These are phyloP conservation scores for Sardinella longiceps DNA, from an alignment of 2,797 vertebrate genomes.

Conservation along the genomic window DNA sequence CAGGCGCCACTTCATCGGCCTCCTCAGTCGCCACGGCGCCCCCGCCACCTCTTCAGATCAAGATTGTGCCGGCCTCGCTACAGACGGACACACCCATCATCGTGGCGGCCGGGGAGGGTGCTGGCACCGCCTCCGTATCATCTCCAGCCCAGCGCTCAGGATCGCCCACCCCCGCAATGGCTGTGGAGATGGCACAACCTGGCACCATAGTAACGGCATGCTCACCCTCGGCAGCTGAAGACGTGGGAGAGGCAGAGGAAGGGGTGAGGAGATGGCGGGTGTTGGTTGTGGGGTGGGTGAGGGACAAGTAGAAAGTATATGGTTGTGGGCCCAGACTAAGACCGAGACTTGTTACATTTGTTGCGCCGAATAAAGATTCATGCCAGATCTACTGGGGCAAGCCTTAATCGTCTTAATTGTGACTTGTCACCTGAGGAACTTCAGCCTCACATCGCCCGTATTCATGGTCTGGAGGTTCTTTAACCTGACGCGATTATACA, in stretches of 20 bases:
- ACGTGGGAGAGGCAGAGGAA: conserved; percentile 61
- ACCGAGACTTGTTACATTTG: too few relatives aligned
- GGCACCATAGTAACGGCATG: conserved; percentile 55
- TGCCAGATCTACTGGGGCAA: too few relatives aligned
- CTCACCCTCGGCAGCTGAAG: conserved; percentile 51
- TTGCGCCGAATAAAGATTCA: too few relatives aligned
- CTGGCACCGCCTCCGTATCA: conserved; percentile 54
- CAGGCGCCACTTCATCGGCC: background rate
- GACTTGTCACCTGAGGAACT: too few relatives aligned
- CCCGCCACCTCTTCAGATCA: conserved; percentile 85
- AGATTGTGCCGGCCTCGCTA: conserved; percentile 73
- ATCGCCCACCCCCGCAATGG: conserved; percentile 53
- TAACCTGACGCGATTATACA: too few relatives aligned
- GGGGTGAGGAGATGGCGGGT: conserved; percentile 46
- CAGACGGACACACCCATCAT: conserved; percentile 73
- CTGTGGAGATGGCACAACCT: conserved; percentile 67
- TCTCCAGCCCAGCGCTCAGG: background rate
- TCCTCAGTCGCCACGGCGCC: conserved; percentile 58
- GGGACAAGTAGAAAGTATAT: background rate
- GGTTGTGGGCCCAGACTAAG: too few relatives aligned
- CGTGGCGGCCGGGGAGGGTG: conserved; percentile 63
- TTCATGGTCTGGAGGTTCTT: too few relatives aligned
- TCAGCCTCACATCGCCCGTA: too few relatives aligned
- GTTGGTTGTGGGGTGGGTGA: background rate
- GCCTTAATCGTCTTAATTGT: too few relatives aligned